These are phyloP conservation scores for Papilio polytes DNA, from an alignment of 1,140 invertebrate genomes.

Conservation along the genomic window DNA sequence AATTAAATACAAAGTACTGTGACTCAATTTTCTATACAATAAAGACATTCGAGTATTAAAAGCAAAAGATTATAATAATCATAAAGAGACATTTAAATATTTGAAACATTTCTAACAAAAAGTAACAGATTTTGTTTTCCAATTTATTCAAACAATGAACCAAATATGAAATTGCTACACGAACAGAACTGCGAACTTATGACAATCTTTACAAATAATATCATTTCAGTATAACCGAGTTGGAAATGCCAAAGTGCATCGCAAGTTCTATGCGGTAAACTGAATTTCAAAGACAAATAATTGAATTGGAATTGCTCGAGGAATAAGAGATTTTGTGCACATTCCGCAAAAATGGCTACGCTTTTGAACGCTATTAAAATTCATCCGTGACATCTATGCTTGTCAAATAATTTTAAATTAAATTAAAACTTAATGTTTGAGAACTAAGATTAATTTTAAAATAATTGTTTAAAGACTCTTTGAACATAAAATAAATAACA, in stretches of 20 bases:
- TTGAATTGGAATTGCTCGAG: conserved; percentile 57
- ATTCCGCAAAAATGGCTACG: conserved; percentile 55
- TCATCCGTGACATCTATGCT: conserved; percentile 30
- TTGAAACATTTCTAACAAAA: background rate
- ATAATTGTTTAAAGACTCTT: background rate
- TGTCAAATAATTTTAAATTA: conserved; percentile 4
- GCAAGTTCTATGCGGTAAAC: conserved; percentile 58
- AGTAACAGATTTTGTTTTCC: background rate
- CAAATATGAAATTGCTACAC: conserved; percentile 19
- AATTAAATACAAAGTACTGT: too few species aligned
- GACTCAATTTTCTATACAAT: too few species aligned
- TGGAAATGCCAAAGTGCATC: conserved; percentile 58
- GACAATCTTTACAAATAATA: conserved; percentile 40
- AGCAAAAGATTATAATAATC: too few species aligned
- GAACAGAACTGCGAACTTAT: conserved; percentile 30
- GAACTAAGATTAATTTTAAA: background rate
- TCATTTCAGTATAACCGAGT: conserved; percentile 54
- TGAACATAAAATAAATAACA: too few species aligned
- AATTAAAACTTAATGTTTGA: background rate
- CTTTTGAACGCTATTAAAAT: conserved; percentile 38
- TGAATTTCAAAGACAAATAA: conserved; percentile 74
- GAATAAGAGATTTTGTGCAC: conserved; percentile 64
- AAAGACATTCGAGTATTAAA: too few species aligned
- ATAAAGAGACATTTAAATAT: background rate
- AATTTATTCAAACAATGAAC: background rate